phyloP scores from a whole-genome alignment of 2,113 vertebrate species.

The Callipepla squamata region DNA sequence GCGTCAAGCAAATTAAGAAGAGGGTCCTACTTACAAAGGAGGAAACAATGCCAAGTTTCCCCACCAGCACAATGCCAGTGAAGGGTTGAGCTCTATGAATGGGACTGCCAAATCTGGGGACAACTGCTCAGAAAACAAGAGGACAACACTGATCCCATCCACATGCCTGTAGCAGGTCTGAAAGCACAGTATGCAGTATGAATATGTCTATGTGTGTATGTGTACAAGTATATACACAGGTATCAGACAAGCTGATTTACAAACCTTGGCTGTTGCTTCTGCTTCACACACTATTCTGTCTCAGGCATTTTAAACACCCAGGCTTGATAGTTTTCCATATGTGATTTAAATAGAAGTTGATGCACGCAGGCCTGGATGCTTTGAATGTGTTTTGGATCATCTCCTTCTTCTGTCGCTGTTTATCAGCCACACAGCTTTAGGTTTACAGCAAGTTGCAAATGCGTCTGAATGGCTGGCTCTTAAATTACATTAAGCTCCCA shows the following conservation, averaged over 20 bases:
- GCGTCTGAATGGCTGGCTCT: not conserved
- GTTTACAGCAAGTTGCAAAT: not conserved
- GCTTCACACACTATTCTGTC: not conserved
- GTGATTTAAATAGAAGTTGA: not conserved
- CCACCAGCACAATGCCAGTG: fast-evolving
- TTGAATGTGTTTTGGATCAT: not conserved
- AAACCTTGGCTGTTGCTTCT: not conserved
- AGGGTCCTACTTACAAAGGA: not conserved
- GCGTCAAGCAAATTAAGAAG: not conserved
- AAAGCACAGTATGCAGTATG: not conserved
- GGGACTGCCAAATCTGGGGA: not conserved
- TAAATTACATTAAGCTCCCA: not conserved
- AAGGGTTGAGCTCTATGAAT: not conserved
- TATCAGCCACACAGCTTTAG: not conserved
- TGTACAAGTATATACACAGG: not conserved
- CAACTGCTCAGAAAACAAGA: not conserved
- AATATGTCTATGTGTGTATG: not conserved
- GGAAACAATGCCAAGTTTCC: not conserved
- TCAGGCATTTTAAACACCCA: not conserved
- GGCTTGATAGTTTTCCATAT: not conserved
- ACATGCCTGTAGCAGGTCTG: not conserved
- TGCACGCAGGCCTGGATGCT: not conserved
- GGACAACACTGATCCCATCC: not conserved
- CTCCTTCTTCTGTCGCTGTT: not conserved
- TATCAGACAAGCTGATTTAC: not conserved